A percentile compares a stretch with the other conserved stretches of the same genome.
Evolutionary conservation across 2,797 vertebrate genomes (phyloP).

Genomic region (Neosilurus mollespiculum): DNA sequence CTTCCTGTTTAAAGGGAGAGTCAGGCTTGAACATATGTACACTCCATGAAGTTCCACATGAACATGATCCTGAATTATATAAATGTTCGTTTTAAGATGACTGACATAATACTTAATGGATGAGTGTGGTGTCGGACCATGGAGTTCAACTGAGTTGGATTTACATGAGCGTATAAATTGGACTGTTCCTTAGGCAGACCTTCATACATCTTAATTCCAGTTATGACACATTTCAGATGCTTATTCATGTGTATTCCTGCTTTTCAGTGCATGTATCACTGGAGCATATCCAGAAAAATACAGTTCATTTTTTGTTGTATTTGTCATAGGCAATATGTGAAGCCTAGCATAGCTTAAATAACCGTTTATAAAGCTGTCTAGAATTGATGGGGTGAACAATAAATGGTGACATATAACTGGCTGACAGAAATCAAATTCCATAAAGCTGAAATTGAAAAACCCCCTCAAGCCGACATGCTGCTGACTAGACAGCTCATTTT

Average conservation of each 20-base stretch:
- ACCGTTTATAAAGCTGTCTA: conserved; percentile 81
- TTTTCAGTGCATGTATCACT: conserved; percentile 38
- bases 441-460: conserved; percentile 82
- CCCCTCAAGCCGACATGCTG: conserved; percentile 64
- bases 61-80: not conserved
- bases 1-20: conserved; percentile 30
- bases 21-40: not conserved
- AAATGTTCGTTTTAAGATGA: not conserved
- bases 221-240: conserved; percentile 37
- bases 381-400: conserved; percentile 76
- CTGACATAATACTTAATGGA: not conserved
- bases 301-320: conserved; percentile 71
- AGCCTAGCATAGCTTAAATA: conserved; percentile 76
- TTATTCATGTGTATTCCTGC: conserved; percentile 20
- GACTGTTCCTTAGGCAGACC: not conserved
- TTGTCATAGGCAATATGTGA: conserved; percentile 73
- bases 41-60: not conserved
- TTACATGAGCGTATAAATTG: conserved; percentile 2
- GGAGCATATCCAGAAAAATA: conserved; percentile 51
- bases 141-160: not conserved
- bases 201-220: conserved; percentile 16
- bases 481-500: conserved; percentile 72
- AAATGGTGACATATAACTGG: conserved; percentile 75
- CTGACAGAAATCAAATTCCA: conserved; percentile 84
- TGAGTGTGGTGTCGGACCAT: not conserved